Conservation (phyloP, 2,113 vertebrate species). For the Pantherophis guttatus region DNA sequence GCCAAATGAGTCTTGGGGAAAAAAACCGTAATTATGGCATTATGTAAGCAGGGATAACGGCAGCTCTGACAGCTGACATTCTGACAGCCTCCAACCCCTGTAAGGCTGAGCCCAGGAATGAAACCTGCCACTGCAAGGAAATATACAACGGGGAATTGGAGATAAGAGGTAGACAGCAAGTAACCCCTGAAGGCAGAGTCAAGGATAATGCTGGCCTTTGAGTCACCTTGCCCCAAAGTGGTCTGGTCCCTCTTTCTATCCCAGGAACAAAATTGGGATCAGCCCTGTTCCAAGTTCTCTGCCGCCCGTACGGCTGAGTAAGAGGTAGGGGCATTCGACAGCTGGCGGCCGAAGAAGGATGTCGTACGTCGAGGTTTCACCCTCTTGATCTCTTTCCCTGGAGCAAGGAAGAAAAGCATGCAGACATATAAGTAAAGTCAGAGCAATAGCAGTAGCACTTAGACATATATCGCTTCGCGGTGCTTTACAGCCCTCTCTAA, state of each 20-base stretch:
- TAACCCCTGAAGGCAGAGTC: background rate
- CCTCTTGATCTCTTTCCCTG: conserved; percentile 86
- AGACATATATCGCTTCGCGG: too few relatives aligned
- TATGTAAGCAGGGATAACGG: too few relatives aligned
- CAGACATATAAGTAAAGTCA: background rate
- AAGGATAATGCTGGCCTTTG: too few relatives aligned
- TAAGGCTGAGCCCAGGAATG: background rate
- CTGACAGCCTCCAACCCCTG: background rate
- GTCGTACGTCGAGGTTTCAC: conserved; percentile 85
- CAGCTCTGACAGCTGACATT: background rate
- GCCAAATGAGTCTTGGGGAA: background rate
- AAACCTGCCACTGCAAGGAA: background rate
- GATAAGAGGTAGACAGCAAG: background rate
- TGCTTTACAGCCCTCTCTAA: too few relatives aligned
- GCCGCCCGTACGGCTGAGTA: conserved; percentile 78
- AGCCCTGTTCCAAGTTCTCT: conserved; percentile 80
- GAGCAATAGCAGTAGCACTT: too few relatives aligned
- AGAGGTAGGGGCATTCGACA: conserved; percentile 59
- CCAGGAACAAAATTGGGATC: conserved; percentile 30
- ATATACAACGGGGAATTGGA: background rate
- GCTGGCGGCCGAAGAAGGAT: conserved; percentile 86
- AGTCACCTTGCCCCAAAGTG: background rate
- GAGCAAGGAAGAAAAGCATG: background rate
- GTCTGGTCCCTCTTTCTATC: background rate
- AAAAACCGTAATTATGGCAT: background rate